These are phyloP conservation scores for Siniperca scherzeri DNA, from an alignment of 2,797 vertebrate species.

Conservation along the genomic window DNA sequence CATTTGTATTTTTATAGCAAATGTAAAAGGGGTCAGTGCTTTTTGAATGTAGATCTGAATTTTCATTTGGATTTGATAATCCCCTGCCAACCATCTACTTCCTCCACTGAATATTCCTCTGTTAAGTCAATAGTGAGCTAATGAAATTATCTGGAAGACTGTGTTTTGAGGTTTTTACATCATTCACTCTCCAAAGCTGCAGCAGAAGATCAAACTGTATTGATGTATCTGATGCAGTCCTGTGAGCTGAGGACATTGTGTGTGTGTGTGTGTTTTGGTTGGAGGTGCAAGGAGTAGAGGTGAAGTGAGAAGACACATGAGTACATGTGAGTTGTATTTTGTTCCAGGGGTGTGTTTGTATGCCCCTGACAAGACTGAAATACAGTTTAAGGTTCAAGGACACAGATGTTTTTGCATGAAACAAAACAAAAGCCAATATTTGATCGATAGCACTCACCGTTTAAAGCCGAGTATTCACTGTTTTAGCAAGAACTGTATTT, in stretches of 20 bases:
- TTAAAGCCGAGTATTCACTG: neutral
- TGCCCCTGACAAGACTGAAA: neutral
- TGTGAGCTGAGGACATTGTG: constrained; percentile 11
- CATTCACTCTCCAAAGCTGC: neutral
- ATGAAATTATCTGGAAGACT: neutral
- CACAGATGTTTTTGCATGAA: neutral
- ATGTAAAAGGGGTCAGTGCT: neutral
- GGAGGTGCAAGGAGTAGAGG: constrained; percentile 35
- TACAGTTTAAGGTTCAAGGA: neutral
- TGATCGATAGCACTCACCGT: neutral
- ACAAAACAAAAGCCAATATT: neutral
- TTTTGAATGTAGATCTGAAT: neutral
- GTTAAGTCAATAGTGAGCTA: neutral
- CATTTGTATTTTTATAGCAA: neutral
- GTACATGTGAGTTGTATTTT: constrained; percentile 23
- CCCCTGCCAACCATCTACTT: neutral
- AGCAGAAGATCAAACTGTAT: neutral
- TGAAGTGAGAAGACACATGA: constrained; percentile 32
- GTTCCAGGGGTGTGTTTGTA: neutral
- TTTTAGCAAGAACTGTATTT: constrained; percentile 9
- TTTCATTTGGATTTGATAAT: neutral
- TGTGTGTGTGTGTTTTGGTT: constrained; percentile 23
- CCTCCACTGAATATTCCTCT: neutral
- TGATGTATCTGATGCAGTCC: neutral
- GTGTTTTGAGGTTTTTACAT: neutral